Conservation (phyloP, 2,797 vertebrate species). For the Zenarchopterus dispar region DNA sequence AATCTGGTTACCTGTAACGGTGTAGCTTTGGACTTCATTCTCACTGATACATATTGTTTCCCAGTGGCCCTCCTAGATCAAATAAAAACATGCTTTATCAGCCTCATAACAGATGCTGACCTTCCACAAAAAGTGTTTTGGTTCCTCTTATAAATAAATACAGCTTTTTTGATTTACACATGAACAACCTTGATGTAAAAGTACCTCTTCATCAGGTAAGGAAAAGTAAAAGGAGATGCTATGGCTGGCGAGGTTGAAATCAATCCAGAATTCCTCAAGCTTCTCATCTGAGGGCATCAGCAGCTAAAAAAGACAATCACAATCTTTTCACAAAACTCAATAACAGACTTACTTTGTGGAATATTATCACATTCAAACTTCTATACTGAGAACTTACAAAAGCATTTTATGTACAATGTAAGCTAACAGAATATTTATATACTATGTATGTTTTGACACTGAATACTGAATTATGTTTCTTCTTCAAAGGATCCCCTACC, state of each 20-base stretch:
- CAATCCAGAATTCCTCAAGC: constrained; percentile 95
- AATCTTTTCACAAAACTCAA: constrained; percentile 21
- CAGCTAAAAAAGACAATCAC: constrained; percentile 81
- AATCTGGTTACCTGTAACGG: constrained; percentile 85
- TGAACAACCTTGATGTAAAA: constrained; percentile 64
- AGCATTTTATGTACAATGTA: not conserved
- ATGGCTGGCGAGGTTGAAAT: constrained; percentile 92
- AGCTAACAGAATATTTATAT: too few species aligned
- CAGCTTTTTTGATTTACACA: not conserved
- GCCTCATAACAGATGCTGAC: not conserved
- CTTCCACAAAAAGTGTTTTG: not conserved
- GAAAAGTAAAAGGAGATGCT: constrained; percentile 93
- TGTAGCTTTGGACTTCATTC: constrained; percentile 87
- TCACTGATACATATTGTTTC: constrained; percentile 90
- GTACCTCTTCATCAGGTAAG: constrained; percentile 76
- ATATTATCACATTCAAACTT: not conserved
- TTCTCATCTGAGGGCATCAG: constrained; percentile 92
- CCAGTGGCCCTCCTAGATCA: constrained; percentile 87
- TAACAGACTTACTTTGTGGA: not conserved
- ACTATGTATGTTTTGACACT: not conserved
- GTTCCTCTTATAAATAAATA: not conserved
- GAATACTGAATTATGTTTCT: not conserved
- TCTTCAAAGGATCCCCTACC: too few species aligned
- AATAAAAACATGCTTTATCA: constrained; percentile 7
- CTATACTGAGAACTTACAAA: not conserved